These are phyloP conservation scores for Nothocercus nigrocapillus DNA, from an alignment of 2,113 vertebrate species.

Conservation along the genomic window DNA sequence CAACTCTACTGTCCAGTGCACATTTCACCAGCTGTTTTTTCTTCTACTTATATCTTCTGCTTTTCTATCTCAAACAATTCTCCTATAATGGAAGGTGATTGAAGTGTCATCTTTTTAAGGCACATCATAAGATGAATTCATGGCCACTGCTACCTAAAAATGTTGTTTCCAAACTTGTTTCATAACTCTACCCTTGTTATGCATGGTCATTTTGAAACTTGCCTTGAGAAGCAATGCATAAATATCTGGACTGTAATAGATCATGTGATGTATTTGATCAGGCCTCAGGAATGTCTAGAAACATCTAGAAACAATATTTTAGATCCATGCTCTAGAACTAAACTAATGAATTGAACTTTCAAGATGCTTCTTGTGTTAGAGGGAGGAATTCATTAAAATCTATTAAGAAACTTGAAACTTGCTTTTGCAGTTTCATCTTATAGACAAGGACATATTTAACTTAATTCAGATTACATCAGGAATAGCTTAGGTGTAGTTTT, in stretches of 20 bases:
- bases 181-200: neutral
- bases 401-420: neutral
- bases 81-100: neutral
- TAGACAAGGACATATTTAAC: accelerated
- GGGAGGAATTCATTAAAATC: neutral
- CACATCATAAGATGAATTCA: neutral
- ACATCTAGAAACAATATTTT: neutral
- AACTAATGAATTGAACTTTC: neutral
- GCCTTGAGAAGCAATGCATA: neutral
- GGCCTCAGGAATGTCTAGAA: neutral
- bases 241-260: neutral
- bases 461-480: neutral
- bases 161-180: neutral
- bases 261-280: neutral
- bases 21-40: neutral
- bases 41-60: neutral
- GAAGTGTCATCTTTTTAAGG: neutral
- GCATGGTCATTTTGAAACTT: neutral
- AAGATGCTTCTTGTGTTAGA: neutral
- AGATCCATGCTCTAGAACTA: neutral
- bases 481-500: neutral
- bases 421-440: neutral
- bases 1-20: neutral
- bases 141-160: neutral
- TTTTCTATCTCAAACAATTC: neutral